Evolutionary conservation across 2,113 vertebrate genomes (phyloP), one percentile per base, ranked within the genome.

Genomic region (Lathamus discolor): DNA sequence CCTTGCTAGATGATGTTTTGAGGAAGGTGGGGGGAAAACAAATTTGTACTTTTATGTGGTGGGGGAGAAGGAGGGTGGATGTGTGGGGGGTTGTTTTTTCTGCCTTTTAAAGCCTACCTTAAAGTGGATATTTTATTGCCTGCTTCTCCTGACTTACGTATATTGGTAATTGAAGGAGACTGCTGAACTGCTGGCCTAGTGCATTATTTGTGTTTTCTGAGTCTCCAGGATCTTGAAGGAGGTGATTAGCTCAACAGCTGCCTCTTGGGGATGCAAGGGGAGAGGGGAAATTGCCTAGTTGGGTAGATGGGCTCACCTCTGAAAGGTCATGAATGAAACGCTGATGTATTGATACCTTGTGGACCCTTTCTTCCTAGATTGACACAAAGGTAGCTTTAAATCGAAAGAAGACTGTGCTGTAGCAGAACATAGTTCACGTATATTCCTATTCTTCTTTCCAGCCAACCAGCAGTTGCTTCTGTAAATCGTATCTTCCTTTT

Each of bases 101-200:
- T 94, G 70, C 87, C 92, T 93, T 37, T 86, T 88, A 93, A 94
- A 92, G 95, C 49, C 93, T 95, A 4, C 80, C 89, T 96, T 93
- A 83, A 96, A 96, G 93, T 93, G 86, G 92, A 23, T 97, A 92
- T 92, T 97, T 96, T 96, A 94, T 95, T 95, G 90, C 77, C 67
- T 66, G 88, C 70, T 96, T 95, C 88, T 92, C 33, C 62, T 96
- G 86, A 96, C 88, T 92, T 95, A 84, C 23, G 25, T 96, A 27
- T 91, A 69, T 84, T 92, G 93, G 93, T 97, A 97, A 96, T 96
- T 96, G 96, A 93, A 96, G 88, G 67, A 94, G 92, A 97, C 91
- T 95, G 95, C 86, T 95, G 88, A 96, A 93, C 95, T 96, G 91
- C 93, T 95, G 95, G 86, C 86, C 92, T 79, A 46, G 90, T 93